Evolutionary conservation across 2,113 vertebrate genomes (phyloP).

Genomic region (Cyanocitta stelleri): DNA sequence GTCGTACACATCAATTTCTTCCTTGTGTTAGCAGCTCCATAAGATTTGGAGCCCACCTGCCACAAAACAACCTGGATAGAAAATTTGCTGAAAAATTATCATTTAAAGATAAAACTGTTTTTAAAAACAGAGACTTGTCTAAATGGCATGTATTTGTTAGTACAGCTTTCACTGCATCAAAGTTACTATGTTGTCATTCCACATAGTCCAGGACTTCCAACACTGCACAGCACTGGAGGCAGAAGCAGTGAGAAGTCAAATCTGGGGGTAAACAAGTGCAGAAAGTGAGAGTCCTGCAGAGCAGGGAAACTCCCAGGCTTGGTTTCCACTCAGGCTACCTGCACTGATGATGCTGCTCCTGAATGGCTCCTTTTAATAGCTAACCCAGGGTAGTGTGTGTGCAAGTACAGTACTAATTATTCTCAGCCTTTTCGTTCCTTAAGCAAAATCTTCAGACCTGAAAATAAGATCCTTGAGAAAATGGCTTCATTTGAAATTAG

Average conservation of each 20-base stretch:
- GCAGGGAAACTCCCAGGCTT: neutral
- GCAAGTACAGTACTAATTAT: neutral
- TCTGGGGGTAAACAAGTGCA: too few species aligned
- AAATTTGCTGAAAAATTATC: neutral
- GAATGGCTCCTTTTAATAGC: neutral
- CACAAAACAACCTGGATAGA: neutral
- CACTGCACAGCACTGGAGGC: too few species aligned
- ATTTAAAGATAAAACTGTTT: neutral
- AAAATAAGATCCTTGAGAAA: neutral
- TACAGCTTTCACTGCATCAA: neutral
- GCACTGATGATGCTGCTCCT: neutral
- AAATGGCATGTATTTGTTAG: neutral
- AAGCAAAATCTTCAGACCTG: neutral
- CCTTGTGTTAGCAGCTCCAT: neutral
- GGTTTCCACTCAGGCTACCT: neutral
- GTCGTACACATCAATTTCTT: neutral
- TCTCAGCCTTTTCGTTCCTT: neutral
- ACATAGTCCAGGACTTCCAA: neutral
- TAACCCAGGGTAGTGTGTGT: rapidly evolving
- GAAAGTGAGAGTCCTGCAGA: neutral
- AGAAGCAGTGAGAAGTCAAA: neutral
- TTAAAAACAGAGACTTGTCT: neutral
- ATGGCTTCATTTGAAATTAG: neutral
- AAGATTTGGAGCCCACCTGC: neutral
- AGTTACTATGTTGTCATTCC: neutral